phyloP scores from a whole-genome alignment of 1,140 invertebrate genomes.

The Anoplolepis gracilipes region DNA sequence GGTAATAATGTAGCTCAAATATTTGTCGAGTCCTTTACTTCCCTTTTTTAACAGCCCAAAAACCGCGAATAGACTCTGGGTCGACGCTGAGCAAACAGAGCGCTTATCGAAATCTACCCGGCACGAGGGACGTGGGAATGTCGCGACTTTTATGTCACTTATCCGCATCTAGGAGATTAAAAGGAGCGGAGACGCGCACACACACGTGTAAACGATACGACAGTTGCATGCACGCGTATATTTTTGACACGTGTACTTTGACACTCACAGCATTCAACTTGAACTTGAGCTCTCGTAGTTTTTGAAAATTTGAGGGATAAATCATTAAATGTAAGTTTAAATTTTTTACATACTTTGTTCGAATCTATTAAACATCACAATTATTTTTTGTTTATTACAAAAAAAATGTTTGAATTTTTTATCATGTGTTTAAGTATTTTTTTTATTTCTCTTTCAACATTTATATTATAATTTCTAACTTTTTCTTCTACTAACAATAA shows the following conservation, averaged over 20 bases:
- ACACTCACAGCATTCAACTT: not conserved
- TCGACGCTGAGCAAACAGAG: slow-evolving; percentile 75
- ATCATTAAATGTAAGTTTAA: not conserved
- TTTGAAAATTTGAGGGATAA: not conserved
- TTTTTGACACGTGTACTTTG: not conserved
- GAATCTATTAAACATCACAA: not conserved
- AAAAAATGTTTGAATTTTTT: not conserved
- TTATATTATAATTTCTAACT: not conserved
- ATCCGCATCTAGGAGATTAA: slow-evolving; percentile 81
- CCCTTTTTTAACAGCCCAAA: slow-evolving; percentile 45
- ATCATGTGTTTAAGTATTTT: not conserved
- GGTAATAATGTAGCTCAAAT: slow-evolving; percentile 61
- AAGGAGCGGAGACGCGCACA: slow-evolving; percentile 44
- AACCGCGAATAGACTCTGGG: slow-evolving; percentile 69
- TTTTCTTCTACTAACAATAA: slow-evolving; percentile 19
- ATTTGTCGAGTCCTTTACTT: slow-evolving; percentile 64
- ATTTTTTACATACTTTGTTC: not conserved
- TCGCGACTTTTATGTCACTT: slow-evolving; percentile 80
- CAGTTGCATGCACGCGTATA: not conserved
- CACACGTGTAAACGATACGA: not conserved
- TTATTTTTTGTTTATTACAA: not conserved
- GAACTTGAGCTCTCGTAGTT: not conserved
- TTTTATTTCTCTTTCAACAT: not conserved
- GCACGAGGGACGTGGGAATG: slow-evolving; percentile 81
- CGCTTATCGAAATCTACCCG: slow-evolving; percentile 80